Conservation (phyloP, 2,113 vertebrate genomes). For the Ia io region DNA sequence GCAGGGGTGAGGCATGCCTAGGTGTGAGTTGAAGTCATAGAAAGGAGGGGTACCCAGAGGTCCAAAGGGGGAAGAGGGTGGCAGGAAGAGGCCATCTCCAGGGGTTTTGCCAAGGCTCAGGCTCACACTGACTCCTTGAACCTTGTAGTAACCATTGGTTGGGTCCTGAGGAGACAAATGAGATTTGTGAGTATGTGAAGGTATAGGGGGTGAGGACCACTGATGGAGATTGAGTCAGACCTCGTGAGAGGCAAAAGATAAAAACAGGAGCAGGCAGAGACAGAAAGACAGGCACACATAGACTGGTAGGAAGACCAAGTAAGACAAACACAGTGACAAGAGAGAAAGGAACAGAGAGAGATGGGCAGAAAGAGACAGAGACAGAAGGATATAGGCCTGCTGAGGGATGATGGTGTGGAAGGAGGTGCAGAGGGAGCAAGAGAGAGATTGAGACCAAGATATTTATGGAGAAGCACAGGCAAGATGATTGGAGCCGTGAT, state of each 20-base stretch:
- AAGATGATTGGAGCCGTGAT: not conserved
- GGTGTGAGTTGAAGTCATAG: constrained; percentile 84
- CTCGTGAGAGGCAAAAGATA: not conserved
- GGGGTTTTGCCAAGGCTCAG: constrained; percentile 68
- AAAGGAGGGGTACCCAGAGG: constrained; percentile 80
- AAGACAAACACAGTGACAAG: not conserved
- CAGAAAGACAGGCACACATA: not conserved
- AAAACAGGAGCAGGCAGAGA: not conserved
- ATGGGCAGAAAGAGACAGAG: not conserved
- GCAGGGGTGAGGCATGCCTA: constrained; percentile 77
- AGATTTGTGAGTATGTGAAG: not conserved
- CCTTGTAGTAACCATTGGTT: constrained; percentile 94
- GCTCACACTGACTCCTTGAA: constrained; percentile 84
- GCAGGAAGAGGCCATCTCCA: constrained; percentile 70
- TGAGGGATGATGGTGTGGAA: not conserved
- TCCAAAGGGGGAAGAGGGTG: constrained; percentile 32
- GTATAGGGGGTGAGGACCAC: not conserved
- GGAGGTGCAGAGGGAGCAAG: not conserved
- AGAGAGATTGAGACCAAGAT: not conserved
- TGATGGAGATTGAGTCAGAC: not conserved
- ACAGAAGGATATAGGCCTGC: not conserved
- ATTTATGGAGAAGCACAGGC: not conserved
- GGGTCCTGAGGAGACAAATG: constrained; percentile 84
- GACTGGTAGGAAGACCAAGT: not conserved
- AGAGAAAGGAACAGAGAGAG: not conserved